Base-by-base conservation (phyloP, 1,140 invertebrate genomes). In the Drosophila saltans region DNA sequence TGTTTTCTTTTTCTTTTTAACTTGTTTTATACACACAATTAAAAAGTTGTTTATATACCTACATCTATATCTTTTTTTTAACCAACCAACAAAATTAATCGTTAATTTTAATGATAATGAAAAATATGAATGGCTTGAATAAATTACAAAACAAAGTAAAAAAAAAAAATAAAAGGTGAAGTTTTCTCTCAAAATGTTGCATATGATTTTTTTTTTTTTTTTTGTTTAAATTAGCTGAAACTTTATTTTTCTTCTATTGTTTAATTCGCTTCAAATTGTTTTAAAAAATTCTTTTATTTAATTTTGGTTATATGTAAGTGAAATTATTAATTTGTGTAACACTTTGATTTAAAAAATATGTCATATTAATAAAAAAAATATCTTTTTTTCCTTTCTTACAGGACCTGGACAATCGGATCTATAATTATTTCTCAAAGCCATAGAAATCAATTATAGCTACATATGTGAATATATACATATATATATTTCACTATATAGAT, bases 331-430 rank as follows among this genome's bases (percentile, higher is more conserved):
- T 26, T 67, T 81, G 68, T 88, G 83, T 85, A 75, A 81, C 68
- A 72, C 78, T 80, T 57, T 72, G 71, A 81, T 66, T 58, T 26
- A 30, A 26, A 2, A 3, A 10, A 36, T 57, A 62, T 21, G 36
- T n/a, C 41, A 3, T 52, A 43, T 41, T 75, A 62, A 70, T 45
- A 75, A 4, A 55, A 16, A 56, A 71, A 74, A 57, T 30, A 21
- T 1, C n/a, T 52, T 0, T 41, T 41, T n/a, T 69, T 24, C 48
- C 24, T 92, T 64, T 92, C 69, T 91, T 91, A 36, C 86, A 92
- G 91, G 91, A 78, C 91, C 91, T 86, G 91, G 91, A 81, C 91
- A 92, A 84, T 92, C 91, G 78, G 91, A 92, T 91, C 90, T 92
- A 91, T 92, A 92, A 92, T 91, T 92, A 92, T 92, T 92, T 92